These are phyloP conservation scores for Plutella xylostella DNA, from an alignment of 2,888 invertebrate species.

Conservation along the genomic window DNA sequence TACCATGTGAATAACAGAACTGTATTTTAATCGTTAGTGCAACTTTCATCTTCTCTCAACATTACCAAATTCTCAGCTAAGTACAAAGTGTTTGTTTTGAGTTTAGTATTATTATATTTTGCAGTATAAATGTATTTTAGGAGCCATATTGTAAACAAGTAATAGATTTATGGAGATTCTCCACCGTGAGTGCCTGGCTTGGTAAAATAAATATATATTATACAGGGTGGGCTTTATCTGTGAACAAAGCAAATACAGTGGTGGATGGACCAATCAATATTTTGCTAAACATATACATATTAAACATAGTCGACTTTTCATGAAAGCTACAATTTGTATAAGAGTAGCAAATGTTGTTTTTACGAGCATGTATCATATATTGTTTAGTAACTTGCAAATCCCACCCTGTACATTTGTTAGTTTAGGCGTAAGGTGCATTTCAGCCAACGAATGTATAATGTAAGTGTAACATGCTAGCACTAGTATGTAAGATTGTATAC, in stretches of 20 bases:
- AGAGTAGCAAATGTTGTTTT: too few species aligned
- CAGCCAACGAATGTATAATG: constrained; percentile 26
- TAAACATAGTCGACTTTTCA: too few species aligned
- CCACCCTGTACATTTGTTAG: not conserved
- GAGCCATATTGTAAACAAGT: constrained; percentile 11
- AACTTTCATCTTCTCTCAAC: too few species aligned
- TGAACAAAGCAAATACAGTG: not conserved
- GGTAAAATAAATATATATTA: constrained; percentile 22
- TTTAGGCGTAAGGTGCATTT: constrained; percentile 2
- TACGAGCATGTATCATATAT: too few species aligned
- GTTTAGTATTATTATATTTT: not conserved
- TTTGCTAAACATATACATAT: too few species aligned
- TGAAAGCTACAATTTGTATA: too few species aligned
- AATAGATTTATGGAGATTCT: constrained; percentile 21
- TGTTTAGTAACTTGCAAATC: too few species aligned
- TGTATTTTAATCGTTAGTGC: too few species aligned
- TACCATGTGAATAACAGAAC: too few species aligned
- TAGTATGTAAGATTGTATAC: constrained; percentile 56
- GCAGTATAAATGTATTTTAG: constrained; percentile 8
- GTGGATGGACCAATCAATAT: too few species aligned
- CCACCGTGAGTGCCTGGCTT: constrained; percentile 53
- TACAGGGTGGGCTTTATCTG: not conserved
- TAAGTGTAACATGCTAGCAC: constrained; percentile 38
- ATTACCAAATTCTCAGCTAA: not conserved
- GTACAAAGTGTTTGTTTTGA: not conserved